phyloP scores from a whole-genome alignment of 1,140 invertebrate genomes.

The Drosophila baimaii region DNA sequence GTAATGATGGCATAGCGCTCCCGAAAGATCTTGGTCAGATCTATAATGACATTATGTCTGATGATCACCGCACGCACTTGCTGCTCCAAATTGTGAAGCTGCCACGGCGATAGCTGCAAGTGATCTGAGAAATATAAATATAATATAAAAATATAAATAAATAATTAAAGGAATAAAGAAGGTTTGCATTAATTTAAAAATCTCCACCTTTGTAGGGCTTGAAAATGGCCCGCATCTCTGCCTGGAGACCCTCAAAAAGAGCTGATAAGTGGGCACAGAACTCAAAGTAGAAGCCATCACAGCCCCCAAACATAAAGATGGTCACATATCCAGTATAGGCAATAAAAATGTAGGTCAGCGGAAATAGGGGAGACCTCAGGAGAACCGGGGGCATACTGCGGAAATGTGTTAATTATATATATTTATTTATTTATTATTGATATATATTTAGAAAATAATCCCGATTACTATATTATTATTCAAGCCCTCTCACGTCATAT shows the following conservation, averaged over 20 bases:
- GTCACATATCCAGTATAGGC: conserved; percentile 75
- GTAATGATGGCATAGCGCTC: conserved; percentile 64
- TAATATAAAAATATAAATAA: background rate
- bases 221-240: conserved; percentile 52
- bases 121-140: background rate
- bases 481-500: conserved; percentile 84
- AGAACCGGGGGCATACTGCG: conserved; percentile 59
- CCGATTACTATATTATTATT: too few species aligned
- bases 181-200: accelerated
- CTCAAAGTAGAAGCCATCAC: conserved; percentile 77
- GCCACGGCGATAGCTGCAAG: background rate
- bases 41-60: conserved; percentile 66
- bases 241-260: conserved; percentile 54
- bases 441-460: too few species aligned
- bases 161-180: too few species aligned
- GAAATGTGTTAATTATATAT: background rate
- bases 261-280: conserved; percentile 61
- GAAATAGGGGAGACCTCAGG: conserved; percentile 40
- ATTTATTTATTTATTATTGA: too few species aligned
- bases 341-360: conserved; percentile 64
- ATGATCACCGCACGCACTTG: conserved; percentile 43
- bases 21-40: conserved; percentile 56
- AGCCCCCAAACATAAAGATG: conserved; percentile 73
- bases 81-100: conserved; percentile 26
- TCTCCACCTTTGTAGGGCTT: conserved; percentile 28